Conservation (phyloP, 1,140 invertebrate genomes). For the Ridgeia piscesae region DNA sequence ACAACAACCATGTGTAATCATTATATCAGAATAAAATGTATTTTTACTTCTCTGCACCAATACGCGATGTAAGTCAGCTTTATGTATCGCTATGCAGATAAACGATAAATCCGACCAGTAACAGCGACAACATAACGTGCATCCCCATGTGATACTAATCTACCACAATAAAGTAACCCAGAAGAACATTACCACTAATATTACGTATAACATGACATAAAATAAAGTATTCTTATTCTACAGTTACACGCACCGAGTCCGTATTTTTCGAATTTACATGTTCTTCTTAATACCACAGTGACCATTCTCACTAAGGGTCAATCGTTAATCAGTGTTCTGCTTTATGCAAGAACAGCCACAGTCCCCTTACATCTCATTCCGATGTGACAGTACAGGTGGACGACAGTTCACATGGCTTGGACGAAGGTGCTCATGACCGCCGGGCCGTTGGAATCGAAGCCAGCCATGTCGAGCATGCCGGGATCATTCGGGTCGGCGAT, state of each 20-base stretch:
- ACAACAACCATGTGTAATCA: no score
- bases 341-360: background rate
- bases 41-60: no score
- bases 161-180: no score
- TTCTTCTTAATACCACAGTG: background rate
- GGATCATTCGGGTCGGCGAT: constrained; percentile 60
- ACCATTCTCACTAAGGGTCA: background rate
- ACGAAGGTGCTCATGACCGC: constrained; percentile 58
- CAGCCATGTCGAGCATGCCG: constrained; percentile 66
- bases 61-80: no score
- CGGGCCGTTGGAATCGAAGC: constrained; percentile 66
- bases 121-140: no score
- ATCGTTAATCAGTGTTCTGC: background rate
- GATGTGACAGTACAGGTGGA: background rate
- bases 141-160: no score
- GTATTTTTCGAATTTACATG: background rate
- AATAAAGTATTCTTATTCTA: no score
- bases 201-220: no score
- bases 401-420: background rate
- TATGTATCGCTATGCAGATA: no score
- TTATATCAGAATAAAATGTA: no score
- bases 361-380: background rate
- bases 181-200: no score
- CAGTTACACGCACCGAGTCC: background rate
- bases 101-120: no score